Percentiles rank a stretch among this genome's conserved stretches.
These are phyloP conservation scores for Carassius carassius DNA, from an alignment of 2,113 vertebrate genomes.

Conservation along the genomic window DNA sequence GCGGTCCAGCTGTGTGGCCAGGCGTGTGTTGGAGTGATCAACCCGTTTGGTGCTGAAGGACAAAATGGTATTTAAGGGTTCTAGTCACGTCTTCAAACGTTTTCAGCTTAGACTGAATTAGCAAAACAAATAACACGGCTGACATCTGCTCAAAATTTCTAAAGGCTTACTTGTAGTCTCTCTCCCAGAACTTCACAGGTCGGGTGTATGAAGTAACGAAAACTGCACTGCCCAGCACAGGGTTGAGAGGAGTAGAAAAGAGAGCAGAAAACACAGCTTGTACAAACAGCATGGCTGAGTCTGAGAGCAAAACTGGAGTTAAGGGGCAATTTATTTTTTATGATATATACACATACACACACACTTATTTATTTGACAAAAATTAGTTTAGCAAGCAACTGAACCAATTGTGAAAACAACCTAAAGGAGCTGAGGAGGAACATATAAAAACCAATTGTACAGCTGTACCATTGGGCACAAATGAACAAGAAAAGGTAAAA, in stretches of 20 bases:
- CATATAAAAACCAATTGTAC: not conserved
- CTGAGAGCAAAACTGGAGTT: conserved; percentile 67
- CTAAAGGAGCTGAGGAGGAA: not conserved
- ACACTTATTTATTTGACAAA: no score
- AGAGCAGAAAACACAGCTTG: conserved; percentile 87
- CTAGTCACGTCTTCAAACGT: not conserved
- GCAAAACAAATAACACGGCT: not conserved
- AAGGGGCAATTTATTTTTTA: conserved; percentile 56
- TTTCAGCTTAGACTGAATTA: not conserved
- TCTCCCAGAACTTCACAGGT: conserved; percentile 91
- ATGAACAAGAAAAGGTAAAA: not conserved
- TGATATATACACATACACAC: no score
- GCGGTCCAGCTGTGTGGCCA: conserved; percentile 87
- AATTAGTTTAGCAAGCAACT: no score
- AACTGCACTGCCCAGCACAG: conserved; percentile 87
- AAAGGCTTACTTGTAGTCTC: conserved; percentile 86
- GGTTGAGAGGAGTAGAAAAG: conserved; percentile 89
- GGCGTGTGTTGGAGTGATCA: conserved; percentile 89
- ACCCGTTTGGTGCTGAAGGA: conserved; percentile 85
- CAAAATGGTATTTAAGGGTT: not conserved
- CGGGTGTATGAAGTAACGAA: conserved; percentile 90
- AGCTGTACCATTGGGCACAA: not conserved
- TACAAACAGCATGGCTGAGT: conserved; percentile 88
- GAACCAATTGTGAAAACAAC: not conserved
- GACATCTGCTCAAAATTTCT: not conserved